Base-by-base conservation (phyloP, 1,140 invertebrate species). In the Drosophila takahashii region DNA sequence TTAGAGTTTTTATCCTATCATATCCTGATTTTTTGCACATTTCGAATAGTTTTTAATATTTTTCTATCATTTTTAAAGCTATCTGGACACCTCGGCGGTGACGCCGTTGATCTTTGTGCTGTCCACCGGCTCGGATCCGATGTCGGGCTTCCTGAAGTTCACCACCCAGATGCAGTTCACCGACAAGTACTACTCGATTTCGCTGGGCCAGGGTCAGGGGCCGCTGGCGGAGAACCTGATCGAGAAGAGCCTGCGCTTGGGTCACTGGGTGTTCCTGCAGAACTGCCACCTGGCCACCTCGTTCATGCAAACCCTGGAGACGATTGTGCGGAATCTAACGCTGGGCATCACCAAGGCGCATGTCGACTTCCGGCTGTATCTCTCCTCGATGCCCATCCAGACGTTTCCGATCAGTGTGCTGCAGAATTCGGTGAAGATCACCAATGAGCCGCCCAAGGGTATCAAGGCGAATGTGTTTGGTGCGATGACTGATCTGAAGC, bases 231-330 rank as follows among this genome's bases (percentile, higher is more conserved):
- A 98, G 87, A 94, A 94, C 79, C 94, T 98, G 92, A 96, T 98
- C 4, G 94, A 94, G n/a, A 93, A 93, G 59, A 97, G 95, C 6
- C 93, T 94, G 54, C 93, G 94, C 0, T 92, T 93, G 42, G 97
- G 97, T 1, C 94, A 95, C 78, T 98, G 97, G 98, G 95, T 98
- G 0, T 96, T 97, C 89, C 92, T 98, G 59, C 96, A 95, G 94
- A 98, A 98, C 91, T 98, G 97, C 90, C 97, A 98, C 89, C 93
- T 99, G 73, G 97, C 97, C 7, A 95, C 96, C 4, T 97, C 97
- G 0, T 98, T 97, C 97, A 97, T 99, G 97, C 92, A 95, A 2
- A 91, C 92, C 0, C 93, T 97, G 89, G 96, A 97, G 89, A 91
- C 93, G 42, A 93, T 96, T 10, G 94, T 97, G 1, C 93, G 95